These are phyloP conservation scores for Agonopterix arenella DNA, from an alignment of 2,888 invertebrate species.

Conservation along the genomic window DNA sequence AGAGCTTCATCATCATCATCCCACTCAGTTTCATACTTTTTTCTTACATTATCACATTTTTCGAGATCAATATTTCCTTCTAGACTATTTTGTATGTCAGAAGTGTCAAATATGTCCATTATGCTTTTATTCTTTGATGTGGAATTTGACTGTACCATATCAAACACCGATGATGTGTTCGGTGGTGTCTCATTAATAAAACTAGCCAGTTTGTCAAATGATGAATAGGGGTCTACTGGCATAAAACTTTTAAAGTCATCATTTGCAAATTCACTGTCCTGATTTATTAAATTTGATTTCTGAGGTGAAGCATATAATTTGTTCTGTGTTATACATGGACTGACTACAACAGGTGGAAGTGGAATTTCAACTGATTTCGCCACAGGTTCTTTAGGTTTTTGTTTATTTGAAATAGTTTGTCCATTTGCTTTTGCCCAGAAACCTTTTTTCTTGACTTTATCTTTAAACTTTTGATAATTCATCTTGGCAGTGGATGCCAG, in stretches of 20 bases:
- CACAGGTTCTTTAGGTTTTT: background rate
- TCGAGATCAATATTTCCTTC: conserved; percentile 34
- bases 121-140: conserved; percentile 54
- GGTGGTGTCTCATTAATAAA: conserved; percentile 16
- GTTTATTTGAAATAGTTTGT: conserved; percentile 30
- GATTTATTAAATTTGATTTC: background rate
- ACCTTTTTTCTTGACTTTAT: conserved; percentile 61
- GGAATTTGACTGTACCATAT: conserved; percentile 48
- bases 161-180: conserved; percentile 36
- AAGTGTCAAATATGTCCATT: conserved; percentile 57
- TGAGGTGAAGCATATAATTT: background rate
- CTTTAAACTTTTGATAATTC: conserved; percentile 67
- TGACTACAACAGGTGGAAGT: background rate
- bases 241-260: conserved; percentile 32
- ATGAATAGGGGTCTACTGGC: conserved; percentile 27
- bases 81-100: conserved; percentile 30
- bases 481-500: conserved; percentile 57
- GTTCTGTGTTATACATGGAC: background rate
- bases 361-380: background rate
- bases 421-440: conserved; percentile 69
- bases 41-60: conserved; percentile 36
- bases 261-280: conserved; percentile 33
- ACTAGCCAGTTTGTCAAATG: conserved; percentile 33
- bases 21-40: conserved; percentile 53
- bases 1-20: conserved; percentile 69